phyloP scores from a whole-genome alignment of 1,140 invertebrate genomes.

The Drosophila kepulauana region DNA sequence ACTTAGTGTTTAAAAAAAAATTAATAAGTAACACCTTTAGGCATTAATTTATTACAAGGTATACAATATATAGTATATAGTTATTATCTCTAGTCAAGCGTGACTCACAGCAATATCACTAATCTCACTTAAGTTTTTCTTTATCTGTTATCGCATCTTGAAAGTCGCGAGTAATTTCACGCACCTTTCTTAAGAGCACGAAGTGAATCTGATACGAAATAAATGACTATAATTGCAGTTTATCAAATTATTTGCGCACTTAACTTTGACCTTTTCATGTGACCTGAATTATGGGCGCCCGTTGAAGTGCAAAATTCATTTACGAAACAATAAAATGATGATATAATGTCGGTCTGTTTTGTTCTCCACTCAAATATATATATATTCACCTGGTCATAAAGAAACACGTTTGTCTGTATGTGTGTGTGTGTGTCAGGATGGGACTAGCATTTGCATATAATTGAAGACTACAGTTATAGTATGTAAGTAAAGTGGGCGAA shows the following conservation, averaged over 20 bases:
- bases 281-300: conserved; percentile 33
- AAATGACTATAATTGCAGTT: conserved; percentile 3
- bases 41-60: not conserved
- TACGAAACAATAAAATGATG: conserved; percentile 27
- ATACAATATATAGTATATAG: not conserved
- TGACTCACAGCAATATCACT: not conserved
- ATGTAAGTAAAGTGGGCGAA: conserved; percentile 4
- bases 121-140: not conserved
- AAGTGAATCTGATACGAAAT: not conserved
- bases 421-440: not conserved
- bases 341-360: conserved; percentile 23
- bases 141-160: not conserved
- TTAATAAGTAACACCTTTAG: too few relatives aligned
- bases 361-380: too few relatives aligned
- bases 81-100: not conserved
- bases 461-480: conserved; percentile 25
- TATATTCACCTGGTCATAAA: conserved; percentile 11
- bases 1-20: too few relatives aligned
- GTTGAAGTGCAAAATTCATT: conserved; percentile 23
- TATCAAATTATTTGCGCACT: conserved; percentile 16
- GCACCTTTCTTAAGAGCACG: not conserved
- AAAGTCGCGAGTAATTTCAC: not conserved
- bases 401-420: not conserved
- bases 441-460: conserved; percentile 34
- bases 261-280: conserved; percentile 35